These are phyloP conservation scores for Venturia canescens DNA, from an alignment of 1,140 invertebrate species.

Conservation along the genomic window DNA sequence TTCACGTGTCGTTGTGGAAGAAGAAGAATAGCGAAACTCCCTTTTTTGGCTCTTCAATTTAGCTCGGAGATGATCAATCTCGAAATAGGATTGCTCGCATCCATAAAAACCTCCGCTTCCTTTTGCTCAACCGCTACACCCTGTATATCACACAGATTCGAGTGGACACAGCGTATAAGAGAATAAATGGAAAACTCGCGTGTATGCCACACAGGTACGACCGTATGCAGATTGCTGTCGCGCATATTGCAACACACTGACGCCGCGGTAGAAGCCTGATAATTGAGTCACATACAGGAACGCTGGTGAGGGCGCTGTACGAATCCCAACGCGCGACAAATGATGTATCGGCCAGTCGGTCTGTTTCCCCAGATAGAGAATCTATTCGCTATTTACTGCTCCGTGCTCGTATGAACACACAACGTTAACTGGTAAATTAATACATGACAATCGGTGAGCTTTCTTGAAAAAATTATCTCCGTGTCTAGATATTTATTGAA, in stretches of 20 bases:
- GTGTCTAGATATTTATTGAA: background rate
- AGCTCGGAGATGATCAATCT: background rate
- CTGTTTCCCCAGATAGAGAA: slow-evolving; percentile 67
- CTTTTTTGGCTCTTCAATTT: background rate
- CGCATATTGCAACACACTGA: slow-evolving; percentile 25
- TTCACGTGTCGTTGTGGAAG: background rate
- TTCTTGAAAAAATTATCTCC: background rate
- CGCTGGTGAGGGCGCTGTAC: slow-evolving; percentile 15
- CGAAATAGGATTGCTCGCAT: no score
- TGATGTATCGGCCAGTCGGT: slow-evolving; percentile 64
- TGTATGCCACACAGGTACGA: slow-evolving; percentile 27
- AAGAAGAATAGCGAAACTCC: background rate
- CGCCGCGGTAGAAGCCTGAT: slow-evolving; percentile 47
- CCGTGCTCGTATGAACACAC: slow-evolving; percentile 30
- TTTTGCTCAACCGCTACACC: no score
- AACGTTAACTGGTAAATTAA: slow-evolving; percentile 8
- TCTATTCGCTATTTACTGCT: slow-evolving; percentile 60
- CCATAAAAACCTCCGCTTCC: background rate
- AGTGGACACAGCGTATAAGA: background rate
- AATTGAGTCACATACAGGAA: slow-evolving; percentile 66
- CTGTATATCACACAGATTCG: background rate
- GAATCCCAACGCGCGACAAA: slow-evolving; percentile 57
- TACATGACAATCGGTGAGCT: slow-evolving; percentile 8
- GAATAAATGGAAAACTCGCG: slow-evolving; percentile 30
- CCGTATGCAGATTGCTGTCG: background rate